Evolutionary conservation across 30 jellyfish, hydroid and myxozoan species (phyloP), one percentile per base, ranked within the genome.

Genomic region (Hydractinia echinata): DNA sequence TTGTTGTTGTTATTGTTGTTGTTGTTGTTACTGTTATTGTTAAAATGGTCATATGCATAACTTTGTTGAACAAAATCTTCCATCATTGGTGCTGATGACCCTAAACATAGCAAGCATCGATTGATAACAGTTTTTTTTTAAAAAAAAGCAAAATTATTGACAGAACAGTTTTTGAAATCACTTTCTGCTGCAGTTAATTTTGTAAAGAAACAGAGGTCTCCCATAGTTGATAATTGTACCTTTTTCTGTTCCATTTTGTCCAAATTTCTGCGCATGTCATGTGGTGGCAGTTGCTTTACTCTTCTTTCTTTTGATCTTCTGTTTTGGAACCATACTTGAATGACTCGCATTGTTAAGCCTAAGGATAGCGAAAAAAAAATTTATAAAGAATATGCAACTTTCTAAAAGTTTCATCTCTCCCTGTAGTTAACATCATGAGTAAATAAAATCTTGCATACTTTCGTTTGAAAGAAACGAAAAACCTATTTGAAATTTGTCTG

Each of bases 251-350:
- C 81, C 50, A 30, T 50, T 50, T 71, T 71, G 30, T 19, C 81
- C 60, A 19, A 71, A 19, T 52, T 67, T 20, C 94, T 68, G 50
- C 96, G 79, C 49, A 87, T 94, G 8, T 89, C 96, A 20, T 81
- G 87, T 9, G 79, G 89, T 5, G 93, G 79, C 74, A 89, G 53
- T 73, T 86, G 98, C 50, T 86, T 92, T 80, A 92, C 64, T 49
- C 98, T 72, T 53, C 98, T 76, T 81, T 92, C 98, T 72, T 92
- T 92, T n/a, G 96, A 86, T 39, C 98, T 88, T 61, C 95, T 62
- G 68, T 92, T 92, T 58, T 92, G 98, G 79, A 92, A 92, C 91
- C 91, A 83, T 10, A 92, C 98, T 67, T 92, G 98, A 44, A 92
- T 92, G 5, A 92, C 98, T 7, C 98, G 90, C 96, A 86, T 92